These are phyloP conservation scores for Bemisia tabaci DNA, from an alignment of 1,140 invertebrate genomes.

Conservation along the genomic window DNA sequence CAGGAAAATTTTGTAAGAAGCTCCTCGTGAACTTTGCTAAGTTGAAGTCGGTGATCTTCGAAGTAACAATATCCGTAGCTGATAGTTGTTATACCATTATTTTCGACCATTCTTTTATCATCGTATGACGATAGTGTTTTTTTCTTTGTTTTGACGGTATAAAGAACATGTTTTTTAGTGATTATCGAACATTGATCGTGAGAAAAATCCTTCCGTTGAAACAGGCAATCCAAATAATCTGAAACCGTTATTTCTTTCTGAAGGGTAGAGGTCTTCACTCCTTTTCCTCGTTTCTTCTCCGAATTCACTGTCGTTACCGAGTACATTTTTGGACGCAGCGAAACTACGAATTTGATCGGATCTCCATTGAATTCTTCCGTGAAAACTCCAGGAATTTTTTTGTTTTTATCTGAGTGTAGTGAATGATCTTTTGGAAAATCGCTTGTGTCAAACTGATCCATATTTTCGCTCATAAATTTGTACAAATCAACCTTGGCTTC, in stretches of 20 bases:
- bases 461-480: not conserved
- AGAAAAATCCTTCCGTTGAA: not conserved
- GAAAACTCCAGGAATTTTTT: not conserved
- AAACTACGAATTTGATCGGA: not conserved
- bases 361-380: not conserved
- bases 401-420: too few species aligned
- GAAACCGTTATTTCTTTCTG: not conserved
- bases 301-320: not conserved
- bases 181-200: not conserved
- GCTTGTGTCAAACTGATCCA: not conserved
- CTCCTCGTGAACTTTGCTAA: not conserved
- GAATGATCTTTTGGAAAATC: constrained; percentile 1
- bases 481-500: not conserved
- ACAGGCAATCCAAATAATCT: not conserved
- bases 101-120: not conserved
- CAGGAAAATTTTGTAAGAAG: too few species aligned
- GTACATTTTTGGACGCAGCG: not conserved
- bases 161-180: not conserved
- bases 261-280: not conserved
- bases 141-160: not conserved
- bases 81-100: not conserved
- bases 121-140: not conserved
- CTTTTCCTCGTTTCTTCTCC: not conserved
- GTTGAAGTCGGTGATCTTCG: not conserved
- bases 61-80: not conserved